Evolutionary conservation across 2,113 vertebrate species (phyloP).

Genomic region (Ailuropoda melanoleuca): DNA sequence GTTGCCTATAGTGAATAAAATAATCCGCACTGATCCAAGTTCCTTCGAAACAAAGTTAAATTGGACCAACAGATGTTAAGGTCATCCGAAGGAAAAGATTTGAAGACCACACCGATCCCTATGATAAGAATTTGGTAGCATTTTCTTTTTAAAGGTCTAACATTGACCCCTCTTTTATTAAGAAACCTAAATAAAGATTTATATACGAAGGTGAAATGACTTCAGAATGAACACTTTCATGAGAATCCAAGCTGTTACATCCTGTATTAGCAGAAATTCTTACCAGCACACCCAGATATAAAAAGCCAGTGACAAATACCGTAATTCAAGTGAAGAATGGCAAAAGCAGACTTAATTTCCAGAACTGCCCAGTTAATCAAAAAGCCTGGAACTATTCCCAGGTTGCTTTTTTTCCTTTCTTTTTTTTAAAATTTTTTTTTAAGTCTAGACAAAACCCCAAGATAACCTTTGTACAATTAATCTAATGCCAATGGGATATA

Average conservation of each 20-base stretch:
- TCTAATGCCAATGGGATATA: not conserved
- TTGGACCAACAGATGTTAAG: not conserved
- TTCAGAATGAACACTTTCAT: not conserved
- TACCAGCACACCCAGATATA: not conserved
- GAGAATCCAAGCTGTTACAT: constrained; percentile 20
- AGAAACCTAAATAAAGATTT: constrained; percentile 45
- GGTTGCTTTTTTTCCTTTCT: constrained; percentile 30
- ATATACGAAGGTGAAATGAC: not conserved
- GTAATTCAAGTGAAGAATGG: constrained; percentile 46
- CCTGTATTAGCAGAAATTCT: constrained; percentile 55
- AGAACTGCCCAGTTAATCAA: constrained; percentile 65
- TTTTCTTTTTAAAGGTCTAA: not conserved
- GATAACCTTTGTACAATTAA: constrained; percentile 35
- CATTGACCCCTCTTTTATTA: not conserved
- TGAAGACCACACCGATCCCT: not conserved
- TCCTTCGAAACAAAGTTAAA: not conserved
- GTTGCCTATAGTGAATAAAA: not conserved
- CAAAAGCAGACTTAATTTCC: constrained; percentile 37
- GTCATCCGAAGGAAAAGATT: not conserved
- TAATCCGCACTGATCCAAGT: not conserved
- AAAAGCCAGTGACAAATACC: constrained; percentile 2
- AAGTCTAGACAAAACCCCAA: constrained; percentile 53
- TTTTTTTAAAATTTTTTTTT: not conserved
- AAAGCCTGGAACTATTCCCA: constrained; percentile 63
- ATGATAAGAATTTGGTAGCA: not conserved